Conservation (phyloP, 2,113 vertebrate genomes). For the Thunnus maccoyii region DNA sequence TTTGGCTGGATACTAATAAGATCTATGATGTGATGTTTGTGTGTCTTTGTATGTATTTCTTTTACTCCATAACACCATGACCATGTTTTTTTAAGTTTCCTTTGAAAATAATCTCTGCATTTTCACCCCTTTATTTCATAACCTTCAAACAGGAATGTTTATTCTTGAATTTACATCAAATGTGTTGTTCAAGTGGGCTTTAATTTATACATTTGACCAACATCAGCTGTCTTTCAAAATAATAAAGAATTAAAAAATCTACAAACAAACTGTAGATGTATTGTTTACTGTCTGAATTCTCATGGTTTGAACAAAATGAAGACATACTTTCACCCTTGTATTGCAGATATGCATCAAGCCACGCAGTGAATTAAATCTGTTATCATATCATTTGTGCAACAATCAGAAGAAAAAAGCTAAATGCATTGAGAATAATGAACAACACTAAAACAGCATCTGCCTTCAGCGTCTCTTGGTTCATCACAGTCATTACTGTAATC, state of each 20-base stretch:
- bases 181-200: no score
- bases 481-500: conserved; percentile 34
- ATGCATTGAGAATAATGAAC: conserved; percentile 6
- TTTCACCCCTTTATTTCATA: background rate
- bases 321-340: no score
- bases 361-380: background rate
- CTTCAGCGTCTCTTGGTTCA: conserved; percentile 17
- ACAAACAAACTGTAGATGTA: background rate
- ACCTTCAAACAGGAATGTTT: no score
- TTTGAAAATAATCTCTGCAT: no score
- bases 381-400: background rate
- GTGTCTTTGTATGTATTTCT: no score
- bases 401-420: background rate
- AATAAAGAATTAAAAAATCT: background rate
- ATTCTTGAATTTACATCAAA: no score
- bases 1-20: background rate
- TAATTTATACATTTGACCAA: no score
- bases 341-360: background rate
- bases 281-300: background rate
- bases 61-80: no score
- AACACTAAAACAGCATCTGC: conserved; percentile 8
- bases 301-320: no score
- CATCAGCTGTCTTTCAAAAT: no score
- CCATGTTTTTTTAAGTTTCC: no score
- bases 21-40: no score